Evolutionary conservation across 1,140 invertebrate species (phyloP), one percentile per base, ranked within the genome.

Genomic region (Linepithema humile): DNA sequence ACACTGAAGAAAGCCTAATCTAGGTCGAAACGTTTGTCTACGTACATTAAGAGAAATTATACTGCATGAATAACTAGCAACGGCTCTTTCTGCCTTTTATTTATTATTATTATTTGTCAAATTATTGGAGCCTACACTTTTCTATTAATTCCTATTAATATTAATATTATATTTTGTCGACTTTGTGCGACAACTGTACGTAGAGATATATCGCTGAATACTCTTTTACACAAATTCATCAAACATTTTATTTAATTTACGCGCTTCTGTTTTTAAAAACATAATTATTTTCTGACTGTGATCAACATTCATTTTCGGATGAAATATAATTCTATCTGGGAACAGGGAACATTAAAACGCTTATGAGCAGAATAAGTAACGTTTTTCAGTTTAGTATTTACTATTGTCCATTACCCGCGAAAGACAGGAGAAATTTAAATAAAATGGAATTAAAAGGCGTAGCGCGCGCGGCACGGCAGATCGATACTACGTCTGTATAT

Each of bases 401-500:
- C n/a, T n/a, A n/a, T n/a, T n/a, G n/a, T n/a, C n/a, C n/a, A n/a
- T n/a, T n/a, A n/a, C n/a, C n/a, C n/a, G n/a, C n/a, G n/a, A n/a
- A n/a, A n/a, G n/a, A n/a, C n/a, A n/a, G n/a, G n/a, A n/a, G n/a
- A n/a, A n/a, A n/a, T n/a, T n/a, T n/a, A n/a, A n/a, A n/a, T n/a
- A n/a, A n/a, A n/a, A n/a, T n/a, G n/a, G n/a, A n/a, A n/a, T n/a
- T 59, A 59, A 26, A 74, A 53, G 12, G 17, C n/a, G 15, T n/a
- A 43, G 3, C 15, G 20, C 72, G 35, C 9, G 35, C 20, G 6
- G 26, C 20, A 3, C 10, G 15, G 43, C n/a, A 23, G 62, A 67
- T 83, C 60, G 85, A 64, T 65, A n/a, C 6, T 60, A 26, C 10
- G 35, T 65, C 43, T 38, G 32, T 53, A n/a, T n/a, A 64, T 65